Evolutionary conservation across 2,797 vertebrate species (phyloP).

Genomic region (Anguilla anguilla): DNA sequence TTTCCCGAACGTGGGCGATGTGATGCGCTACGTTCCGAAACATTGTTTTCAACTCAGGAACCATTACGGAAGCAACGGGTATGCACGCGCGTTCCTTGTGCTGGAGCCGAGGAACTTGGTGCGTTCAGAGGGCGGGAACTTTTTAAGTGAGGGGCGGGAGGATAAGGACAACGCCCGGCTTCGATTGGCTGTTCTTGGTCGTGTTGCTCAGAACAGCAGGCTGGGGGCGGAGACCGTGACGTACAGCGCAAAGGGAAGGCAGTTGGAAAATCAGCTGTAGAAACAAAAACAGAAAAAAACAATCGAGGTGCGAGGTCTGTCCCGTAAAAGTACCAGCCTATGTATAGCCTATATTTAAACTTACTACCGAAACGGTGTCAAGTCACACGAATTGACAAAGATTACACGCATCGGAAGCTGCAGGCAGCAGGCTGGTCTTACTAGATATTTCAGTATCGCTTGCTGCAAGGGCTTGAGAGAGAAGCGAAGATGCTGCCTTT

Average conservation of each 20-base stretch:
- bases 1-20: neutral
- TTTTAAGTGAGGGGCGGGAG: neutral
- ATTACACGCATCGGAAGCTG: neutral
- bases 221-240: neutral
- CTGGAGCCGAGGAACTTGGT: neutral
- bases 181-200: neutral
- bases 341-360: neutral
- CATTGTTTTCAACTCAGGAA: neutral
- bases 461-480: constrained; percentile 20
- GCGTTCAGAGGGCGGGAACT: neutral
- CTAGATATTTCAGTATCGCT: neutral
- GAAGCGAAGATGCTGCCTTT: constrained; percentile 57
- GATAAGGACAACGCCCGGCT: neutral
- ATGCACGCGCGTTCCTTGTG: neutral
- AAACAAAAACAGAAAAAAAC: constrained; percentile 71
- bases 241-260: constrained; percentile 60
- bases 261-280: constrained; percentile 71
- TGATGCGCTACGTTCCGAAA: neutral
- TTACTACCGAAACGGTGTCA: neutral
- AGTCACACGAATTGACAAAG: neutral
- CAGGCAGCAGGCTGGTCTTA: neutral
- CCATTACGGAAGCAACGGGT: neutral
- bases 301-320: constrained; percentile 9
- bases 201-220: neutral
- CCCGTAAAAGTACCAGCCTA: neutral